These are phyloP conservation scores for Hydra vulgaris DNA, from an alignment of 30 jellyfish, hydroid and myxozoan species.

Conservation along the genomic window DNA sequence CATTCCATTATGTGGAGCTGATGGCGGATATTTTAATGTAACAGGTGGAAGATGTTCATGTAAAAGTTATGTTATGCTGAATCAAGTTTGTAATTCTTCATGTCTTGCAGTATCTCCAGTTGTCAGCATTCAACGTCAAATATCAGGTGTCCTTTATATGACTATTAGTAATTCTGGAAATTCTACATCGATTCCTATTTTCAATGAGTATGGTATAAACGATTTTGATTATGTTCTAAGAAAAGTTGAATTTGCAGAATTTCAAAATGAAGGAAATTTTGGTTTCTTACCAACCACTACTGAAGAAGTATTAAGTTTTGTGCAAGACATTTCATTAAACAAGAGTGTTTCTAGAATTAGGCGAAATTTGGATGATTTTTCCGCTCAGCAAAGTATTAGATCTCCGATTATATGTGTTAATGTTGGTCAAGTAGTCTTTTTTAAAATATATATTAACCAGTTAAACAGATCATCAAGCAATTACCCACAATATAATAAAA, in stretches of 20 bases:
- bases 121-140: slow-evolving; percentile 20
- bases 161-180: neutral
- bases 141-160: slow-evolving; percentile 41
- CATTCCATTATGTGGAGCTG: slow-evolving; percentile 54
- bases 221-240: slow-evolving; percentile 64
- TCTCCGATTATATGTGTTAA: slow-evolving; percentile 83
- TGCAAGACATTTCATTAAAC: neutral
- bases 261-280: slow-evolving; percentile 47
- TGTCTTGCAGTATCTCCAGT: slow-evolving; percentile 47
- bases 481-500: slow-evolving; percentile 75
- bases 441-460: slow-evolving; percentile 41
- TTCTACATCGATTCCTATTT: neutral
- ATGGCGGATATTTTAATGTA: slow-evolving; percentile 50
- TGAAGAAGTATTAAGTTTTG: slow-evolving; percentile 21
- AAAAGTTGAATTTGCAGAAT: slow-evolving; percentile 26
- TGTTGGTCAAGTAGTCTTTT: slow-evolving; percentile 72
- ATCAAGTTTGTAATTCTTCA: slow-evolving; percentile 57
- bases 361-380: slow-evolving; percentile 20
- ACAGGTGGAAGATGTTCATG: slow-evolving; percentile 62
- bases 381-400: slow-evolving; percentile 22
- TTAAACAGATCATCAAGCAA: slow-evolving; percentile 59
- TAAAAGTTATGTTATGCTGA: slow-evolving; percentile 31
- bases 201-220: slow-evolving; percentile 62
- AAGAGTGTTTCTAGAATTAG: slow-evolving; percentile 32
- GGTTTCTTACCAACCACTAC: slow-evolving; percentile 45